Base-by-base conservation (phyloP, 2,797 vertebrate species). In the Sebastes paucispinis region DNA sequence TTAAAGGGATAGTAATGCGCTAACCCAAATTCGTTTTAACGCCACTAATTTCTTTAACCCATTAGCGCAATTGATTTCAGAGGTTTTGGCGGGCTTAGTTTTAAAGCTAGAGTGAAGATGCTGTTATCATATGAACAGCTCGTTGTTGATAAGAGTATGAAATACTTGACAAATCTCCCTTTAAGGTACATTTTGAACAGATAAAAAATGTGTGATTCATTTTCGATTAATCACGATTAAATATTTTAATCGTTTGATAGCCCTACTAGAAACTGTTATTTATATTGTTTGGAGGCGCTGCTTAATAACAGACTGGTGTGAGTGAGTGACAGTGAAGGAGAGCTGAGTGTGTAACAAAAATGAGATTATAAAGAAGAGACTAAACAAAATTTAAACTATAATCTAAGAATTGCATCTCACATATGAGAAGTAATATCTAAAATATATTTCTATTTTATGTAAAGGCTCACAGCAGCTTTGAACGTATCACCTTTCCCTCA, bases 281-380 rank as follows among this genome's bases (percentile, higher is more conserved):
- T 8, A 25, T 47, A 34, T 52, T 8, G 47, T 52, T 0, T 65
- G 24, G n/a, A 63, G 32, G 65, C 39, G 12, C 14, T 67, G 22
- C 50, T 54, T 32, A 67, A 55, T 66, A 69, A 60, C 57, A 63
- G 36, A 34, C 8, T 31, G 50, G 59, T 76, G 77, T 76, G 66
- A 69, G n/a, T 67, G 54, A 0, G 14, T 47, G 39, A 47, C 14
- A 47, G 39, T 47, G 39, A 47, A 47, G 14, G 39, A 47, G 39
- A 47, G 39, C 39, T 47, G 39, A 47, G 14, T 47, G 43, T 47
- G 14, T 47, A 47, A 59, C 78, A 36, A 73, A 85, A 64, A 77
- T 83, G 68, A 71, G 10, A 32, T 59, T 20, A 70, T 8, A 7
- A 68, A 43, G 69, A 68, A 9, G 18, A 32, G 18, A 36, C 7